Base-by-base conservation (phyloP, 2,888 invertebrate genomes). In the Ophraella communa region DNA sequence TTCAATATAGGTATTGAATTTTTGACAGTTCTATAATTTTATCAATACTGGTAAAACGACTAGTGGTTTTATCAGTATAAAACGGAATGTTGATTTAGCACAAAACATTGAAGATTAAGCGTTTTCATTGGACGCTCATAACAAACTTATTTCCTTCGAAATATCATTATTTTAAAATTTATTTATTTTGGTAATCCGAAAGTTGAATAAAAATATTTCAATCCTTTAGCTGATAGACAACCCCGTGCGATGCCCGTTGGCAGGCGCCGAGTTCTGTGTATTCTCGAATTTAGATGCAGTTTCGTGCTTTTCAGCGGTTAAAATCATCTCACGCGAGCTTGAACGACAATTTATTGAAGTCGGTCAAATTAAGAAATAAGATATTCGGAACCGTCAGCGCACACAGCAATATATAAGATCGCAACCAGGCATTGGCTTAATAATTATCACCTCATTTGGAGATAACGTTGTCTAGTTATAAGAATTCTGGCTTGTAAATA, bases 381-480 rank as follows among this genome's bases (percentile, higher is more conserved):
- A 57, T 57, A 57, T 57, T 56, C 45, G 23, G 8, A 21, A 17
- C 24, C 18, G 21, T 54, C 39, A 21, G 7, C 18, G 42, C 24
- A 30, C 58, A 23, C 52, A 33, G 55, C 55, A 5, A 20, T 57
- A 42, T 39, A 57, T 59, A 45, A 52, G 52, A 63, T 62, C 45
- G 64, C 65, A 58, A 61, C 56, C 47, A 33, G 55, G 55, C 64
- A 57, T 71, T 69, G 58, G 67, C 55, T 68, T 66, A 51, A 73
- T 73, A 73, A 73, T 73, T 73, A 73, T 73, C 73, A 73, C 71
- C 73, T 73, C 70, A 73, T 71, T 70, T 66, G 62, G 65, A 63
- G 68, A 72, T 71, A 69, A 68, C 65, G 65, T 69, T 66, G 71
- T 73, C 73, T 73, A 72, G 71, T 72, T 68, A 69, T 72, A 68